A percentile compares a stretch with the other conserved stretches of the same genome.
phyloP scores from a whole-genome alignment of 2,888 invertebrate genomes.

The Homarus gammarus region DNA sequence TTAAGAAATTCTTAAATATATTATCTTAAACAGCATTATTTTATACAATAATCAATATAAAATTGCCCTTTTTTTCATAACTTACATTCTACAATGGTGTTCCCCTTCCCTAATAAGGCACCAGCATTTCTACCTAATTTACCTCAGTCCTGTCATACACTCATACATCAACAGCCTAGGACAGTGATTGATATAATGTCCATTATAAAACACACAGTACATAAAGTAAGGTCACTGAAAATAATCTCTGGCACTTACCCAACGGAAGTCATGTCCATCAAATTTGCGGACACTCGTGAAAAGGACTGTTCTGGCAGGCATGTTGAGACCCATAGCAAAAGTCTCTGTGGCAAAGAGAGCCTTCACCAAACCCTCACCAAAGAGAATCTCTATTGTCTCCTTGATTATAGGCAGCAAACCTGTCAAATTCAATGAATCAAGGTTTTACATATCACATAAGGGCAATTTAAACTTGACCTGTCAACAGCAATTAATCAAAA shows the following conservation, averaged over 20 bases:
- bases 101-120: no score
- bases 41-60: no score
- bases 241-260: conserved; percentile 83
- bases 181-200: no score
- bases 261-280: conserved; percentile 96
- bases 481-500: no score
- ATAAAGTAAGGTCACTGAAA: neutral
- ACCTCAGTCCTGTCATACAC: neutral
- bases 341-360: conserved; percentile 99
- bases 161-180: no score
- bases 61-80: no score
- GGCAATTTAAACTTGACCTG: no score
- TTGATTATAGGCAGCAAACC: conserved; percentile 95
- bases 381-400: conserved; percentile 99
- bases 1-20: conserved; percentile 16
- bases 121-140: no score
- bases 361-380: conserved; percentile 98
- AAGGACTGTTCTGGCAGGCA: conserved; percentile 99
- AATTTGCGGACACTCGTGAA: conserved; percentile 97
- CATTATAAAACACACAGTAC: no score
- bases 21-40: no score
- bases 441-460: neutral
- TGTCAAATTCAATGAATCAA: conserved; percentile 78
- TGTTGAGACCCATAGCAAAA: conserved; percentile 99
- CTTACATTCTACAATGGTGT: no score